A percentile compares a stretch with the other conserved stretches of the same genome.
Conservation (phyloP, 1,140 invertebrate species). For the Neodiprion virginianus region DNA sequence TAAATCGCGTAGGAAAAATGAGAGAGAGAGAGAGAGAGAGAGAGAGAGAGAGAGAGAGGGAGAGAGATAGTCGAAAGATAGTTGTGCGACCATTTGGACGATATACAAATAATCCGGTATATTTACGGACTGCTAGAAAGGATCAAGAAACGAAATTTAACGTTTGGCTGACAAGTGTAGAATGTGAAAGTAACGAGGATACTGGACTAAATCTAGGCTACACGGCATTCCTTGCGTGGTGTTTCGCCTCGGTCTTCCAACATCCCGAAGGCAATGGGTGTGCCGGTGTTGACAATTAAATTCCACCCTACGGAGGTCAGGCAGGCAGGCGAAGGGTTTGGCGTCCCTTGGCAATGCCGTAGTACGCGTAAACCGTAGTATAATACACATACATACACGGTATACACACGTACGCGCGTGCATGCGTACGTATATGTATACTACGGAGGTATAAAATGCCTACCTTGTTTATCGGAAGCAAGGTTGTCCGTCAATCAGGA, state of each 20-base stretch:
- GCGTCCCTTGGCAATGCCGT: neutral
- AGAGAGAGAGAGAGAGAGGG: too few species aligned
- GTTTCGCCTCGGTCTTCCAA: constrained; percentile 1
- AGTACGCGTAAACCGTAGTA: too few species aligned
- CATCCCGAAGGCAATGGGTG: constrained; percentile 26
- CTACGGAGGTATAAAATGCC: neutral
- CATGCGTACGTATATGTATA: neutral
- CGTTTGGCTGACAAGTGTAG: constrained; percentile 4
- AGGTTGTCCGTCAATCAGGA: constrained; percentile 17
- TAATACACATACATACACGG: too few species aligned
- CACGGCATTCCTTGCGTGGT: constrained; percentile 28
- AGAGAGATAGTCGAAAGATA: too few species aligned
- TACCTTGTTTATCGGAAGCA: neutral
- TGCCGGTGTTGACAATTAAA: constrained; percentile 36
- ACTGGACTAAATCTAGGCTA: constrained; percentile 31
- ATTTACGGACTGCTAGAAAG: neutral
- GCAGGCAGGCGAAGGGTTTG: neutral
- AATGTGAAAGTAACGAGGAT: constrained; percentile 24
- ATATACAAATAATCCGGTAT: neutral
- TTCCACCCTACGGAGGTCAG: constrained; percentile 12
- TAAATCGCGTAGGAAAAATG: too few species aligned
- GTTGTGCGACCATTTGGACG: neutral
- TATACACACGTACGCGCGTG: too few species aligned
- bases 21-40: too few species aligned
- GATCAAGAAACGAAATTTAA: neutral